A percentile compares a stretch with the other conserved stretches of the same genome.
Evolutionary conservation across 2,797 vertebrate species (phyloP).

Genomic region (Poecile montanus): DNA sequence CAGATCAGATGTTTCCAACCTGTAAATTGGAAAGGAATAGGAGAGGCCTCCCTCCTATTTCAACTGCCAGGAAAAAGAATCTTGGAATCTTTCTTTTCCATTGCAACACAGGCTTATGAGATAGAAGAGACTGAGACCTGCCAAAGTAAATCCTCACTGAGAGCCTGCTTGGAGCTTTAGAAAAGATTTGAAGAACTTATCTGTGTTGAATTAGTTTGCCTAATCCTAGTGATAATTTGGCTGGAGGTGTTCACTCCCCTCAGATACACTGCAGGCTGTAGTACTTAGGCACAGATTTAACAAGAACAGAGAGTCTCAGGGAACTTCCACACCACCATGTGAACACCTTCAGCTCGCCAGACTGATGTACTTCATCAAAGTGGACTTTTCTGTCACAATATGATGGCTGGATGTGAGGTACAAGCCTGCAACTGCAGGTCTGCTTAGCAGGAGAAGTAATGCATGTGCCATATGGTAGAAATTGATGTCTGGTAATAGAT

Average conservation of each 20-base stretch:
- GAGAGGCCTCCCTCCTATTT: not conserved
- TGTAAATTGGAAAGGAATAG: not conserved
- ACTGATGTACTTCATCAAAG: not conserved
- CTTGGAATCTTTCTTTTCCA: constrained; percentile 38
- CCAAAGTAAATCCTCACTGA: constrained; percentile 27
- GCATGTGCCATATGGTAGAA: constrained; percentile 34
- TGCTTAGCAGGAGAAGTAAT: constrained; percentile 26
- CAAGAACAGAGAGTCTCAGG: not conserved
- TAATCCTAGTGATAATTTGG: constrained; percentile 22
- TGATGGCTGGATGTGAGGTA: not conserved
- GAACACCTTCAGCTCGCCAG: not conserved
- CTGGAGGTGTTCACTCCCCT: not conserved
- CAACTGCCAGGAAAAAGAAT: constrained; percentile 41
- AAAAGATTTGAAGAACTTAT: constrained; percentile 23
- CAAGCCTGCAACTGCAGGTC: not conserved
- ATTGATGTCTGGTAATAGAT: constrained; percentile 50
- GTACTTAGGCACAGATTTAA: not conserved
- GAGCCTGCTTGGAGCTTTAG: not conserved
- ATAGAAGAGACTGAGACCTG: constrained; percentile 21
- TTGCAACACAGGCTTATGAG: not conserved
- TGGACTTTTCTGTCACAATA: not conserved
- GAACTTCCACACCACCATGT: not conserved
- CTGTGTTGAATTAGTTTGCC: constrained; percentile 10
- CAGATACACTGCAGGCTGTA: not conserved
- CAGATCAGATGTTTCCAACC: constrained; percentile 28